Base-by-base conservation (phyloP, 2,888 invertebrate genomes). In the Pasiphila rectangulata region DNA sequence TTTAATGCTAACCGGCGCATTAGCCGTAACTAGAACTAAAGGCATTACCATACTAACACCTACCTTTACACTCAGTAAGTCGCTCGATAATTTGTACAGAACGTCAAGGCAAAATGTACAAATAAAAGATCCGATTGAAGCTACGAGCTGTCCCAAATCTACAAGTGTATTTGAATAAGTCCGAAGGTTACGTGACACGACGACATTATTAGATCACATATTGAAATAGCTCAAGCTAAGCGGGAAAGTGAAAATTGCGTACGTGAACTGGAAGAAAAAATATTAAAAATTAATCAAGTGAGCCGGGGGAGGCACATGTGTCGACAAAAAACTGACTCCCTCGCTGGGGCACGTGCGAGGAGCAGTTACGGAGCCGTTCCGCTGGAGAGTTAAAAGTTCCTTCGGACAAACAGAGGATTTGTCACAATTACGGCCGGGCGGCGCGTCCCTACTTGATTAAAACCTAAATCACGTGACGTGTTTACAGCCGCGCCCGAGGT, bases 381-480 rank as follows among this genome's bases (percentile, higher is more conserved):
- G 75, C 64, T 66, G 74, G 72, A 76, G 79, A 86, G 86, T 87
- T 87, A 86, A 88, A 87, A 87, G 83, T 88, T 87, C 76, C 79
- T 79, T 83, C 83, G 86, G 83, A 87, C 88, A 88, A 88, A 88
- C 88, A 88, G 87, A 86, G 88, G 86, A 87, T 88, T 88, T 88
- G 88, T 88, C 88, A 87, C 88, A 88, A 88, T 88, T 88, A 88
- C 87, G 83, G 72, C 78, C 70, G 80, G 80, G 77, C 75, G 79
- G 79, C 70, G 83, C 81, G 87, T 83, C 85, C 86, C 85, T 83
- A 82, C 86, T 88, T 88, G 88, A 88, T 88, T 88, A 88, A 88
- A 88, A 87, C 87, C 88, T 88, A 88, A 88, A 88, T 88, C 88
- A 88, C 88, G 88, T 87, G 88, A 87, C 88, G 86, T 87, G 88